phyloP scores from a whole-genome alignment of 2,797 vertebrate genomes.

The Chrosomus eos region DNA sequence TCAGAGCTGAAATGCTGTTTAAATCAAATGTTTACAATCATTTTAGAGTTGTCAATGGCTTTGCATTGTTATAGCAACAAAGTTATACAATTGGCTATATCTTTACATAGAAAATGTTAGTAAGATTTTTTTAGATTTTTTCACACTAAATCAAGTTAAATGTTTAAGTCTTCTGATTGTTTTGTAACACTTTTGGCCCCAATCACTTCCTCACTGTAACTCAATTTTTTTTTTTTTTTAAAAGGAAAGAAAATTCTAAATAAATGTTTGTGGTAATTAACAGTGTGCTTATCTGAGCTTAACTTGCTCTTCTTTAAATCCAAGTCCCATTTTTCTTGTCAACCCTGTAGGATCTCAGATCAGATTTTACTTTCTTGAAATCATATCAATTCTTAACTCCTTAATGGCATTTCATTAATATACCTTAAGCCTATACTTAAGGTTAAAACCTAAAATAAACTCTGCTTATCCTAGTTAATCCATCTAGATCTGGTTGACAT shows the following conservation, averaged over 20 bases:
- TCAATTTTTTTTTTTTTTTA: background rate
- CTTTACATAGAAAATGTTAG: background rate
- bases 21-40: background rate
- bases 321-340: background rate
- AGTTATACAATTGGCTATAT: background rate
- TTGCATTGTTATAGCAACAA: background rate
- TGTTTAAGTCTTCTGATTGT: background rate
- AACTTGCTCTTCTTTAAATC: background rate
- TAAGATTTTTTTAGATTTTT: no score
- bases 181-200: background rate
- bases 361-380: background rate
- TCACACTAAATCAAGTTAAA: background rate
- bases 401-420: background rate
- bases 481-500: slow-evolving; percentile 20
- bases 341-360: background rate
- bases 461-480: slow-evolving; percentile 18
- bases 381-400: background rate
- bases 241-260: background rate
- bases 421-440: background rate
- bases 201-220: background rate
- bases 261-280: background rate
- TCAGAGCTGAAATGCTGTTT: background rate
- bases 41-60: background rate
- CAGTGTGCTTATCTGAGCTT: background rate
- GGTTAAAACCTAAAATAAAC: background rate